These are phyloP conservation scores for Scopus umbretta DNA, from an alignment of 2,113 vertebrate species.

Conservation along the genomic window DNA sequence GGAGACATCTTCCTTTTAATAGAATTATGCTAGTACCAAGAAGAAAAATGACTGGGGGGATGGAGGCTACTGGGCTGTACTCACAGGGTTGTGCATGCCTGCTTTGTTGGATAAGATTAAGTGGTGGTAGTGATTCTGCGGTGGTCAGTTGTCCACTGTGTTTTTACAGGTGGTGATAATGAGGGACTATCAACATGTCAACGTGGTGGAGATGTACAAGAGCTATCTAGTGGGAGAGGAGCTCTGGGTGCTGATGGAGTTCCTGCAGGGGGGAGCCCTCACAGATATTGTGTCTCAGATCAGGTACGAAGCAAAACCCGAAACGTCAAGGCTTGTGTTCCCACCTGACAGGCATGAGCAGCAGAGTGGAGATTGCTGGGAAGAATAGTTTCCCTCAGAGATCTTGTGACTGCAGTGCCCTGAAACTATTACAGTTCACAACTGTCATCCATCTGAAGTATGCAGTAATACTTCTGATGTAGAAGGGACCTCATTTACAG, in stretches of 20 bases:
- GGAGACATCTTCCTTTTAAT: neutral
- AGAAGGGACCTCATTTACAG: neutral
- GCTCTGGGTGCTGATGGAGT: slow-evolving; percentile 99
- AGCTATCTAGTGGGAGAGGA: slow-evolving; percentile 97
- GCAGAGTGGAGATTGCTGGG: neutral
- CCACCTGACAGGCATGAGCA: neutral
- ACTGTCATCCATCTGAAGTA: neutral
- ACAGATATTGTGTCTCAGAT: slow-evolving; percentile 98
- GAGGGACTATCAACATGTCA: slow-evolving; percentile 96
- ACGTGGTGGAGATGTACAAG: slow-evolving; percentile 98
- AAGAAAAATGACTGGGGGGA: rapidly evolving
- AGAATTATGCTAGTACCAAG: neutral
- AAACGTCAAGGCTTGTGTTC: neutral
- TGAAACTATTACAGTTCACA: neutral
- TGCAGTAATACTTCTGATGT: neutral
- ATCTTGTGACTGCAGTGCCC: neutral
- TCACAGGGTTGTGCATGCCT: rapidly evolving
- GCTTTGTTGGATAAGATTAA: neutral
- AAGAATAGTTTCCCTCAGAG: neutral
- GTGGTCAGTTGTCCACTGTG: neutral
- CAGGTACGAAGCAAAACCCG: slow-evolving; percentile 73
- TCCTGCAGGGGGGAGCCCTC: slow-evolving; percentile 95
- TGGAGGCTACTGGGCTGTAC: rapidly evolving
- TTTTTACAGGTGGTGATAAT: slow-evolving; percentile 94
- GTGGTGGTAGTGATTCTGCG: neutral